A percentile compares a stretch with the other conserved stretches of the same genome.
These are phyloP conservation scores for Anolis apletophallus DNA, from an alignment of 2,797 vertebrate species.

Conservation along the genomic window DNA sequence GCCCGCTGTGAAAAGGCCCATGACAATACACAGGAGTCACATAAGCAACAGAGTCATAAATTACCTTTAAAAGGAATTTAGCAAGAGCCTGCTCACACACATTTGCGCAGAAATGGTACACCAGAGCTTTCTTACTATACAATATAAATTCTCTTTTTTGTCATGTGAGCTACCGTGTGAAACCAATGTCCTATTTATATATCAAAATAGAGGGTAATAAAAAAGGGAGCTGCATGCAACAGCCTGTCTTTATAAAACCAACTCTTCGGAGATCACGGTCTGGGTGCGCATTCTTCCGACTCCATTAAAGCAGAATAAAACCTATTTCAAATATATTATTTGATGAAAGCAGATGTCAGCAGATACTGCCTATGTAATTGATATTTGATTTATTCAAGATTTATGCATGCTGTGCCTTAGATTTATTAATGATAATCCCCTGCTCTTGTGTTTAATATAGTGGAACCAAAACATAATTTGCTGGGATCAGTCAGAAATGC, in stretches of 20 bases:
- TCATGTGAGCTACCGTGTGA: slow-evolving; percentile 24
- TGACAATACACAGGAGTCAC: accelerated
- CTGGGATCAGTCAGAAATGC: slow-evolving; percentile 88
- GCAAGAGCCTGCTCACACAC: neutral
- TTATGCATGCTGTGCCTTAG: slow-evolving; percentile 88
- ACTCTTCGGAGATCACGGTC: slow-evolving; percentile 65
- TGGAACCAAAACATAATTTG: slow-evolving; percentile 89
- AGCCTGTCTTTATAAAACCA: slow-evolving; percentile 56
- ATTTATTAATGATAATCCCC: slow-evolving; percentile 91
- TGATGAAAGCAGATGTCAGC: slow-evolving; percentile 88
- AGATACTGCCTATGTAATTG: slow-evolving; percentile 88
- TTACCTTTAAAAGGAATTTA: slow-evolving; percentile 35
- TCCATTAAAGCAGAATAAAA: slow-evolving; percentile 81
- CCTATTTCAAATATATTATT: slow-evolving; percentile 86
- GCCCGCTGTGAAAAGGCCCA: slow-evolving; percentile 31
- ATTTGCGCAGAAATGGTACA: neutral
- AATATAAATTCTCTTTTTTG: slow-evolving; percentile 18
- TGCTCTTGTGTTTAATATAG: slow-evolving; percentile 89
- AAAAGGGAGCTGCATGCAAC: slow-evolving; percentile 38
- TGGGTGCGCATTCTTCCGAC: slow-evolving; percentile 73
- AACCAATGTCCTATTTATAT: slow-evolving; percentile 56
- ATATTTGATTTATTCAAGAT: slow-evolving; percentile 93
- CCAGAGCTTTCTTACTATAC: slow-evolving; percentile 46
- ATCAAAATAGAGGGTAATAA: slow-evolving; percentile 57
- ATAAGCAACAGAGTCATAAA: slow-evolving; percentile 26